Evolutionary conservation across 1,140 invertebrate genomes (phyloP).

Genomic region (Brachionus rotundiformis): DNA sequence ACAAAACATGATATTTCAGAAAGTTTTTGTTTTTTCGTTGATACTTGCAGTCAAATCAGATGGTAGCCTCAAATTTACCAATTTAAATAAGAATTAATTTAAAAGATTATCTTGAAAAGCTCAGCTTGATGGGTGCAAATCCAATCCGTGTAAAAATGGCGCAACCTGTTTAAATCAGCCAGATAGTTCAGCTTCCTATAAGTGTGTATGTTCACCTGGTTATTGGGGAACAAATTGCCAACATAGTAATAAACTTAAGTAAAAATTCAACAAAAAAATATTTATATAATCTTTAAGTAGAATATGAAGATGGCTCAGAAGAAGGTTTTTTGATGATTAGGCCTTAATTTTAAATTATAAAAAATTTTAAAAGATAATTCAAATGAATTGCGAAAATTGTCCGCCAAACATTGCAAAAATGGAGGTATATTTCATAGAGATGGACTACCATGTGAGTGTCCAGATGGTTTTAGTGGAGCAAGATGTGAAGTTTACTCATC

Average conservation of each 20-base stretch:
- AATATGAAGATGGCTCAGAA: background rate
- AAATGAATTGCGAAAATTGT: background rate
- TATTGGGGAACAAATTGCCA: background rate
- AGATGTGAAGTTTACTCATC: constrained; percentile 75
- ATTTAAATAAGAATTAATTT: background rate
- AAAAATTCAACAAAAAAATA: background rate
- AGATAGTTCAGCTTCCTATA: background rate
- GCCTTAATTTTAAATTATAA: background rate
- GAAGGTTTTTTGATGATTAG: background rate
- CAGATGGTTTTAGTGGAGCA: constrained; percentile 86
- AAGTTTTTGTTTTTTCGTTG: background rate
- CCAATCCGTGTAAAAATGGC: constrained; percentile 15
- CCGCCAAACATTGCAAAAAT: background rate
- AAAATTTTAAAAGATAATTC: background rate
- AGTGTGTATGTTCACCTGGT: background rate
- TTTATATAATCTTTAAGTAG: background rate
- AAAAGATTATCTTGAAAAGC: background rate
- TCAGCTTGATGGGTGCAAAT: background rate
- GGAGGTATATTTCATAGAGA: background rate
- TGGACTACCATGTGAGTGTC: constrained; percentile 67
- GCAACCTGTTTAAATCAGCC: background rate
- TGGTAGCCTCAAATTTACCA: background rate
- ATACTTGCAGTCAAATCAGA: background rate
- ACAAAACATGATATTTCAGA: background rate
- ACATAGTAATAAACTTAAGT: background rate